A percentile compares a stretch with the other conserved stretches of the same genome.
Conservation (phyloP, 2,888 invertebrate genomes). For the Steinernema carpocapsae region DNA sequence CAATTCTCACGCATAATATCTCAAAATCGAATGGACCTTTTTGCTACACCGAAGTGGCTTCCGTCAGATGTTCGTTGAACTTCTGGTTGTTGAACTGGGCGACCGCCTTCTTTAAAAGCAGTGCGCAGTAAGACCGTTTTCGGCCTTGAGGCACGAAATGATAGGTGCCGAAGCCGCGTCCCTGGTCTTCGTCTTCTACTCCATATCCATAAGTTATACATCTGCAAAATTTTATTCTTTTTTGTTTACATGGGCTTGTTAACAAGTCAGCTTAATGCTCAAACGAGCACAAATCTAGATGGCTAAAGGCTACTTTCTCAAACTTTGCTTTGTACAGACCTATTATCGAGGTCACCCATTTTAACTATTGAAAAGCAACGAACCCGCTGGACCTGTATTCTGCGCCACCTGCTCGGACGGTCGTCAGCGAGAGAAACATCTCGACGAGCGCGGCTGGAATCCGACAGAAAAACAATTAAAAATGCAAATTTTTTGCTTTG, state of each 20-base stretch:
- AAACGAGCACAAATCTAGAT: no score
- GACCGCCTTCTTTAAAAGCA: conserved; percentile 27
- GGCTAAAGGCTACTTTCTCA: no score
- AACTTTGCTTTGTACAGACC: no score
- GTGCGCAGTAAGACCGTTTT: conserved; percentile 16
- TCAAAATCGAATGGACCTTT: background rate
- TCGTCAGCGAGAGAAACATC: background rate
- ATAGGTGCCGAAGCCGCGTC: background rate
- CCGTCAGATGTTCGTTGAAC: background rate
- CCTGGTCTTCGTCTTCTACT: background rate
- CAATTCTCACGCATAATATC: background rate
- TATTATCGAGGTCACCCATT: no score
- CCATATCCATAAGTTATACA: conserved; percentile 26
- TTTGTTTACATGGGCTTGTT: no score
- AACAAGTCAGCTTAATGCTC: no score
- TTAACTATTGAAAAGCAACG: no score
- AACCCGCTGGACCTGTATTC: conserved; percentile 25
- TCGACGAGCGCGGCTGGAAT: conserved; percentile 8
- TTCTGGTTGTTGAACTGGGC: conserved; percentile 20
- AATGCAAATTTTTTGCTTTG: background rate
- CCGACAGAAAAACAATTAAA: no score
- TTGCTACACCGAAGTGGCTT: background rate
- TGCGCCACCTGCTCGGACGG: conserved; percentile 2
- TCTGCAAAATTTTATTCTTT: no score
- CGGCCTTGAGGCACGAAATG: conserved; percentile 5